Conservation (phyloP, 2,888 invertebrate genomes). For the Zaprionus obscuricornis region DNA sequence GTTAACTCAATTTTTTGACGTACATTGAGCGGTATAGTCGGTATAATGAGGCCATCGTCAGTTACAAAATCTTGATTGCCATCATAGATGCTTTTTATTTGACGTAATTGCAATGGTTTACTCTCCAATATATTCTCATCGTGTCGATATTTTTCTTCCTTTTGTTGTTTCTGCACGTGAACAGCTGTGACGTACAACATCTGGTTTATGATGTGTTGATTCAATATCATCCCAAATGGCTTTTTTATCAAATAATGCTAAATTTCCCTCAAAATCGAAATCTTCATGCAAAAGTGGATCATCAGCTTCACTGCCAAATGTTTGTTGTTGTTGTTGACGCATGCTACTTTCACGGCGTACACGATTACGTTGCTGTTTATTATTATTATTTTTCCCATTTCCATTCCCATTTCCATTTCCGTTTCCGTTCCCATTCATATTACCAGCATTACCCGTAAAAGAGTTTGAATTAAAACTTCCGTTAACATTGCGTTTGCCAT, state of each 20-base stretch:
- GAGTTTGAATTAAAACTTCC: too few species aligned
- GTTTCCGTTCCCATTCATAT: conserved; percentile 33
- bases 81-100: conserved; percentile 86
- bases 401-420: conserved; percentile 43
- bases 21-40: conserved; percentile 88
- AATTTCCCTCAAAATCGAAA: conserved; percentile 97
- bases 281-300: conserved; percentile 85
- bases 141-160: conserved; percentile 87
- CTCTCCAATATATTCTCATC: conserved; percentile 93
- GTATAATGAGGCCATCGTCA: conserved; percentile 92
- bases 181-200: conserved; percentile 83
- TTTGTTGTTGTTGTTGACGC: conserved; percentile 76
- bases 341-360: conserved; percentile 78
- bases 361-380: conserved; percentile 64
- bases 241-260: conserved; percentile 94
- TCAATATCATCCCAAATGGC: conserved; percentile 91
- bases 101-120: conserved; percentile 86
- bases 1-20: conserved; percentile 88
- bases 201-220: conserved; percentile 74
- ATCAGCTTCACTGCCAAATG: conserved; percentile 82
- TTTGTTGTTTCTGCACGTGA: conserved; percentile 69
- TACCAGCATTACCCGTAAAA: conserved; percentile 13
- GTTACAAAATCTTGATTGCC: conserved; percentile 82
- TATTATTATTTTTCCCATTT: conserved; percentile 53
- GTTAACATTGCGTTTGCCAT: conserved; percentile 40